A percentile compares a stretch with the other conserved stretches of the same genome.
Conservation (phyloP, 2,888 invertebrate species). For the Junonia oenone region DNA sequence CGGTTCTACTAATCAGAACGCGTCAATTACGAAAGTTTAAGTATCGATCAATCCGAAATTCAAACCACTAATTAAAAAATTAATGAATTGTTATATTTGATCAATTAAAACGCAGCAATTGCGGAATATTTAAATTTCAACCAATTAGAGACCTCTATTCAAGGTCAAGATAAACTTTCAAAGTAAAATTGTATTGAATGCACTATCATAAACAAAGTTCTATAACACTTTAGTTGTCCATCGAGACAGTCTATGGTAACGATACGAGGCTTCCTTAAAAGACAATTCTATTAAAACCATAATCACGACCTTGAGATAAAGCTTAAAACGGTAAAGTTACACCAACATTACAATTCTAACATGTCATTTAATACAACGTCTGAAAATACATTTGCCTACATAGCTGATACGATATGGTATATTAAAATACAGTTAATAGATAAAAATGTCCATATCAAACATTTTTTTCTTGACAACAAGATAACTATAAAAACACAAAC, state of each 20-base stretch:
- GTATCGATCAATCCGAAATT: not conserved
- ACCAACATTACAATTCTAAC: not conserved
- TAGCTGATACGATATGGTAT: constrained; percentile 15
- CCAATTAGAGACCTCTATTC: not conserved
- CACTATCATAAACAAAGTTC: not conserved
- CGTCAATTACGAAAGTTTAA: not conserved
- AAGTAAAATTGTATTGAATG: not conserved
- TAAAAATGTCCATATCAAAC: constrained; percentile 9
- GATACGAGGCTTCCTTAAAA: not conserved
- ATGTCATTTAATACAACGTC: constrained; percentile 15
- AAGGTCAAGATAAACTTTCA: not conserved
- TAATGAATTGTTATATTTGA: not conserved
- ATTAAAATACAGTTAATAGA: constrained; percentile 1
- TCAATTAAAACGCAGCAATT: not conserved
- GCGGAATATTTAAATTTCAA: not conserved
- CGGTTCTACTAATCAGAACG: not conserved
- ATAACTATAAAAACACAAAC: constrained; percentile 15
- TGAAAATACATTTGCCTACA: constrained; percentile 21
- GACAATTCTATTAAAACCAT: not conserved
- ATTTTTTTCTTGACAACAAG: constrained; percentile 18
- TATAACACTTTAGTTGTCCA: not conserved
- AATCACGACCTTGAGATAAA: not conserved
- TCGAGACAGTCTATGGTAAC: not conserved
- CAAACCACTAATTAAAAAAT: not conserved
- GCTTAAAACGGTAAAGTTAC: not conserved